Evolutionary conservation across 2,797 vertebrate species (phyloP).

Genomic region (Hipposideros larvatus): DNA sequence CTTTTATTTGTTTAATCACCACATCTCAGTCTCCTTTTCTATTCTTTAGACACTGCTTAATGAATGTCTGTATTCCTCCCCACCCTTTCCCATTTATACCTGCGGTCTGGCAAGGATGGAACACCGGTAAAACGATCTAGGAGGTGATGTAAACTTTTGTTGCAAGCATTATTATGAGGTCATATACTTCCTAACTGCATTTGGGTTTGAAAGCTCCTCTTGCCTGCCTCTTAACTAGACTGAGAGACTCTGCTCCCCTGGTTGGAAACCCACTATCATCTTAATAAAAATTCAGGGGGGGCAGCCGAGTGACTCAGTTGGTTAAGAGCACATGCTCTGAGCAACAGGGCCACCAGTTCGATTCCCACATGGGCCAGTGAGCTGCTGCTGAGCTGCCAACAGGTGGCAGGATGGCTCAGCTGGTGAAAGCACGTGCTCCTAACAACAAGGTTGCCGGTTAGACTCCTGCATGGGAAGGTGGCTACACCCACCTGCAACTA

Average conservation of each 20-base stretch:
- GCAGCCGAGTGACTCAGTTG: too few relatives aligned
- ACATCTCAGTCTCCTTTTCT: background rate
- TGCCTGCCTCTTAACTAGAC: background rate
- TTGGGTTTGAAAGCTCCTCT: background rate
- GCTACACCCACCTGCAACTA: too few relatives aligned
- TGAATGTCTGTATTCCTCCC: background rate
- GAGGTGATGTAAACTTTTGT: background rate
- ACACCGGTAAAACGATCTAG: background rate
- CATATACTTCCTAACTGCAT: background rate
- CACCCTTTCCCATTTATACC: background rate
- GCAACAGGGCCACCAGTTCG: too few relatives aligned
- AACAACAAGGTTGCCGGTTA: too few relatives aligned
- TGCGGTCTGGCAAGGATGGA: background rate
- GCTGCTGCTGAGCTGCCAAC: too few relatives aligned
- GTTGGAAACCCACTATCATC: background rate
- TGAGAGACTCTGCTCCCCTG: background rate
- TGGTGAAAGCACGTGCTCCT: too few relatives aligned
- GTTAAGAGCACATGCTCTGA: too few relatives aligned
- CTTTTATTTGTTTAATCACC: background rate
- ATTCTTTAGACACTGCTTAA: background rate
- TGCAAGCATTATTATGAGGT: background rate
- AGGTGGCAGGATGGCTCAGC: too few relatives aligned
- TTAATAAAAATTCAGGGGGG: background rate
- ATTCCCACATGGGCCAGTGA: too few relatives aligned
- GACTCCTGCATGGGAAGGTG: too few relatives aligned